phyloP scores from a whole-genome alignment of 2,113 vertebrate genomes.

The Coregonus clupeaformis region DNA sequence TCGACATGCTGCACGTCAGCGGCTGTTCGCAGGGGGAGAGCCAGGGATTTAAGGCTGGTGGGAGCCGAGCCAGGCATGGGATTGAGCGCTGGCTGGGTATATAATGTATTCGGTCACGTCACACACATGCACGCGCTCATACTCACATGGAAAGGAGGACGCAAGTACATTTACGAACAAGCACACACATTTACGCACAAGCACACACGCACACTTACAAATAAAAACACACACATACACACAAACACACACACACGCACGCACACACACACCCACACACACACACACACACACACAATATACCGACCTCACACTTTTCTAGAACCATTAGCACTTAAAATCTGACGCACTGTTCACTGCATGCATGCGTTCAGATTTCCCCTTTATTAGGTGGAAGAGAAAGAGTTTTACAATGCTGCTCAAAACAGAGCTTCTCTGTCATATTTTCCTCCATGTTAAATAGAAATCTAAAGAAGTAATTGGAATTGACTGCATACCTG shows the following conservation, averaged over 20 bases:
- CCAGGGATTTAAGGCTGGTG: slow-evolving; percentile 92
- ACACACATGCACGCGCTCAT: slow-evolving; percentile 45
- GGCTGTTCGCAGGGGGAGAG: slow-evolving; percentile 79
- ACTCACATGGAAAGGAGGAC: slow-evolving; percentile 29
- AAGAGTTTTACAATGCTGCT: slow-evolving; percentile 71
- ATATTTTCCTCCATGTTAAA: slow-evolving; percentile 76
- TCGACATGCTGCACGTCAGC: slow-evolving; percentile 91
- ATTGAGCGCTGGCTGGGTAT: slow-evolving; percentile 54
- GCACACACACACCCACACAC: slow-evolving; percentile 7
- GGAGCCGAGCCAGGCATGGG: slow-evolving; percentile 78
- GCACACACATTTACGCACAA: slow-evolving; percentile 7
- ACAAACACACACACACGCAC: slow-evolving; percentile 6
- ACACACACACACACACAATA: slow-evolving; percentile 4
- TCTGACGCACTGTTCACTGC: slow-evolving; percentile 29
- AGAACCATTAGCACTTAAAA: slow-evolving; percentile 49
- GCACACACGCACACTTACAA: not conserved
- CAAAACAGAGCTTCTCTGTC: slow-evolving; percentile 67
- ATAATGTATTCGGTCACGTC: slow-evolving; percentile 26
- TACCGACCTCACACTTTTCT: not conserved
- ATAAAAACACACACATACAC: slow-evolving; percentile 1
- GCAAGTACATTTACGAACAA: slow-evolving; percentile 2
- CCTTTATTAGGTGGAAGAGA: slow-evolving; percentile 35
- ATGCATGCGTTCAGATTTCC: slow-evolving; percentile 57
- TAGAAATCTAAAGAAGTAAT: slow-evolving; percentile 88
- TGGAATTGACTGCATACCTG: slow-evolving; percentile 89